Evolutionary conservation across 2,797 vertebrate species (phyloP).

Genomic region (Psittacula echo): DNA sequence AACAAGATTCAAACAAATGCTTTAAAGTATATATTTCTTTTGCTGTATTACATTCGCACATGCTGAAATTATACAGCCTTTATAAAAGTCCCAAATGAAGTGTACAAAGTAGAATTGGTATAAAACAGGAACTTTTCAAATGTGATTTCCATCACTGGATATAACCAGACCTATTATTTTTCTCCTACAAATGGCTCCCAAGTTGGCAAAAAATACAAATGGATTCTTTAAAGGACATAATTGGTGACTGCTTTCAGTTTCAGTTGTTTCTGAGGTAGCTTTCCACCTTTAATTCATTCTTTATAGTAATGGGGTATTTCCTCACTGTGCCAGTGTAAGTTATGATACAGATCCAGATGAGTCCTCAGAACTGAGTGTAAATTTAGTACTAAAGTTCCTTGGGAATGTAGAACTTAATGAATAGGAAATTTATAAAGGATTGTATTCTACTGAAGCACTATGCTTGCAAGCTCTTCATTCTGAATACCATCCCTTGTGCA

Average conservation of each 20-base stretch:
- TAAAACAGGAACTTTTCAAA: neutral
- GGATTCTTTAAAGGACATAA: neutral
- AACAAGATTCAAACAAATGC: neutral
- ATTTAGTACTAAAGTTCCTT: constrained; percentile 57
- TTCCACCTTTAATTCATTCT: constrained; percentile 10
- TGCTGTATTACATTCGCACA: neutral
- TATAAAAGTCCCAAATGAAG: neutral
- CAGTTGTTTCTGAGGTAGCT: neutral
- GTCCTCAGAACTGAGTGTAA: constrained; percentile 30
- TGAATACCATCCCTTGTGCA: constrained; percentile 45
- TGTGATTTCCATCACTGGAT: neutral
- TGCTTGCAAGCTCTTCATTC: constrained; percentile 56
- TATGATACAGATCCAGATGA: constrained; percentile 27
- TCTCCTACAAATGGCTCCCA: neutral
- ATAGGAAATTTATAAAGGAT: constrained; percentile 66
- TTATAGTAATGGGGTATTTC: constrained; percentile 14
- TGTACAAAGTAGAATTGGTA: neutral
- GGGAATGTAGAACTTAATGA: constrained; percentile 66
- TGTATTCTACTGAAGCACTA: constrained; percentile 48
- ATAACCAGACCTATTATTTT: neutral
- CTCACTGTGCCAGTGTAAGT: constrained; percentile 13
- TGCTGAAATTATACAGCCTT: neutral
- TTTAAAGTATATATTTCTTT: neutral
- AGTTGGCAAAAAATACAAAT: neutral
- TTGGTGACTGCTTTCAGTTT: neutral